Evolutionary conservation across 2,888 invertebrate species (phyloP), one percentile per base, ranked within the genome.

Genomic region (Athalia cordata): DNA sequence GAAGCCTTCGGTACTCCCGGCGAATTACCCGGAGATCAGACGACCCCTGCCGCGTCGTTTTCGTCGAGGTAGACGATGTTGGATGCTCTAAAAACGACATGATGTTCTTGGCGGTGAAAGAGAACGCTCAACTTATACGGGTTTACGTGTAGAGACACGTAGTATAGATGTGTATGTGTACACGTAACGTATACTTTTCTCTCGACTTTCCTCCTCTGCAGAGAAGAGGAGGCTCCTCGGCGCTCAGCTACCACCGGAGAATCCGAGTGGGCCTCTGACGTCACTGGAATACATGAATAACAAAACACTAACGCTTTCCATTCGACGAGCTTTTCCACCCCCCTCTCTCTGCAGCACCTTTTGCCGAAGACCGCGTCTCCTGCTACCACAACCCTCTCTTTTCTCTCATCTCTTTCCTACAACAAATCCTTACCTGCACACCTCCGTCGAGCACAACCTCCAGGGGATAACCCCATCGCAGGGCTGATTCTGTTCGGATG

Each of bases 231-330:
- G 52, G 55, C 15, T 11, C 55, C 55, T 68, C 64, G 6, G 11
- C n/a, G 15, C 13, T 66, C 49, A 29, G 64, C 15, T 6, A 52
- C 59, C 72, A 15, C 15, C 43, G 47, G 72, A 59, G 72, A 72
- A 72, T 72, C 72, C 72, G 72, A 72, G 72, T 72, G 59, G 59
- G 72, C 72, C 59, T 72, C 72, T 72, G 72, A 72, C 72, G 72
- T 72, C 57, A 72, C 72, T 72, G 57, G 72, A 72, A 72, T 72
- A 72, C 47, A 72, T 72, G 72, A 72, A 72, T 72, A 72, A 72
- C 52, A 72, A 72, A 72, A 72, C 72, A 72, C 72, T 47, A 72
- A 72, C 72, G 72, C 72, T 72, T 72, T 72, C 72, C 72, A 72
- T 57, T 72, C 72, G 72, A 72, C 72, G 72, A 72, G 72, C 72